A percentile compares a stretch with the other conserved stretches of the same genome.
These are phyloP conservation scores for Machimus rusticus DNA, from an alignment of 2,888 invertebrate genomes.

Conservation along the genomic window DNA sequence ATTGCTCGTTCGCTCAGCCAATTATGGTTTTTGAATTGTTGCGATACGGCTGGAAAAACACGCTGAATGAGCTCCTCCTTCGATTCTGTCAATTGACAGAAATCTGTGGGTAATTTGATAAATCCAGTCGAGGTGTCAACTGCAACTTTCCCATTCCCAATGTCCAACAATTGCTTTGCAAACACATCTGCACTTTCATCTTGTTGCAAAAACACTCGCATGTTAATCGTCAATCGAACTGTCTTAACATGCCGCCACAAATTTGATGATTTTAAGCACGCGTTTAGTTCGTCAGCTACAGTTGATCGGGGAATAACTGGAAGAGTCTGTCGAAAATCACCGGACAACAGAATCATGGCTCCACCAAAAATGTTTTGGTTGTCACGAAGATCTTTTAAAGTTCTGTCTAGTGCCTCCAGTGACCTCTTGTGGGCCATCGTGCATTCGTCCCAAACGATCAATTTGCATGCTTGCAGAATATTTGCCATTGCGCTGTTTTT, in stretches of 20 bases:
- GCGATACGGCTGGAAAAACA: slow-evolving; percentile 51
- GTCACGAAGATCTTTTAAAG: slow-evolving; percentile 49
- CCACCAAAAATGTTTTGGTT: slow-evolving; percentile 45
- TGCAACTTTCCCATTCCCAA: slow-evolving; percentile 45
- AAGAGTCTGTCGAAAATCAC: slow-evolving; percentile 52
- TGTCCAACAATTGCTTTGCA: not conserved
- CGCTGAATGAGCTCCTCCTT: slow-evolving; percentile 51
- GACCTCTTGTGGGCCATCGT: slow-evolving; percentile 44
- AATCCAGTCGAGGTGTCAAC: slow-evolving; percentile 39
- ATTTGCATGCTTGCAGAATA: too few species aligned
- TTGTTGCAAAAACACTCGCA: not conserved
- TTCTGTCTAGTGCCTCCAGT: slow-evolving; percentile 52
- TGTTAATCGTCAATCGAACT: not conserved
- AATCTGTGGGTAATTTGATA: slow-evolving; percentile 36
- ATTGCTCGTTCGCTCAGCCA: slow-evolving; percentile 48
- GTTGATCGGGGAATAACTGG: slow-evolving; percentile 50
- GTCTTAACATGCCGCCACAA: not conserved
- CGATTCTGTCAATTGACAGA: slow-evolving; percentile 46
- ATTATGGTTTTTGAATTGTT: slow-evolving; percentile 45
- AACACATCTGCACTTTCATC: too few species aligned
- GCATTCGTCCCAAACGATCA: too few species aligned
- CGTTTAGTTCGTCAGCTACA: not conserved
- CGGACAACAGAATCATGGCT: slow-evolving; percentile 48
- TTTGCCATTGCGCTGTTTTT: too few species aligned
- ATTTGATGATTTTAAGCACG: not conserved